A percentile compares a stretch with the other conserved stretches of the same genome.
Conservation (phyloP, 2,888 invertebrate genomes). For the Unio pictorum region DNA sequence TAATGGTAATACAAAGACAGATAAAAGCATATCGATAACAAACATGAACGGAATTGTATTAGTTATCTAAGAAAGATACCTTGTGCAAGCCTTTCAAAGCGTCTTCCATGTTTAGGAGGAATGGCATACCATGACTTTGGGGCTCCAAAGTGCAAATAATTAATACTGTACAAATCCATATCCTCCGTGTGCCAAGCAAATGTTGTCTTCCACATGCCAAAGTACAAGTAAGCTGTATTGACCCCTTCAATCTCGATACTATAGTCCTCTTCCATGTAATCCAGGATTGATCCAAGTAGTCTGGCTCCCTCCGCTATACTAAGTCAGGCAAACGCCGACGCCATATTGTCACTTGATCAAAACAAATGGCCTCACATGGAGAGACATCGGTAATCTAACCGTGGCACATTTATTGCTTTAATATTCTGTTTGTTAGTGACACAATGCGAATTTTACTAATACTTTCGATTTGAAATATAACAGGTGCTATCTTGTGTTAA, state of each 20-base stretch:
- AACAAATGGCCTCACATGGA: too few relatives aligned
- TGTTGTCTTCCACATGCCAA: conserved; percentile 99
- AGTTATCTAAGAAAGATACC: conserved; percentile 42
- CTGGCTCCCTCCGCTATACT: too few relatives aligned
- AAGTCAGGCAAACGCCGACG: too few relatives aligned
- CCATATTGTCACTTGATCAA: too few relatives aligned
- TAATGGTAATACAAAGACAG: background rate
- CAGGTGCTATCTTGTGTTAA: too few relatives aligned
- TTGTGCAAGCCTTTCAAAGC: conserved; percentile 90
- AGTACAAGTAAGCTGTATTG: conserved; percentile 98
- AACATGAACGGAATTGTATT: background rate
- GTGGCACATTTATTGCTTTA: too few relatives aligned
- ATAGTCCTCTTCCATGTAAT: conserved; percentile 94
- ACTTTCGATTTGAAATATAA: too few relatives aligned
- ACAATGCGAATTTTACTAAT: too few relatives aligned
- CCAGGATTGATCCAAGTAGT: conserved; percentile 89
- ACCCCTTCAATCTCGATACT: conserved; percentile 89
- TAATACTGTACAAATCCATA: conserved; percentile 99
- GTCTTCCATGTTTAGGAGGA: conserved; percentile 93
- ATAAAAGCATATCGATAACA: background rate
- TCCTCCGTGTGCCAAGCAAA: conserved; percentile 99
- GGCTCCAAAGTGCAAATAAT: conserved; percentile 97
- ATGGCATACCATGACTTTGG: conserved; percentile 95
- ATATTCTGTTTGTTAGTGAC: too few relatives aligned
- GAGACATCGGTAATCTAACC: too few relatives aligned